Conservation (phyloP, 1,140 invertebrate genomes). For the Pachyrhynchus sulphureomaculatus region DNA sequence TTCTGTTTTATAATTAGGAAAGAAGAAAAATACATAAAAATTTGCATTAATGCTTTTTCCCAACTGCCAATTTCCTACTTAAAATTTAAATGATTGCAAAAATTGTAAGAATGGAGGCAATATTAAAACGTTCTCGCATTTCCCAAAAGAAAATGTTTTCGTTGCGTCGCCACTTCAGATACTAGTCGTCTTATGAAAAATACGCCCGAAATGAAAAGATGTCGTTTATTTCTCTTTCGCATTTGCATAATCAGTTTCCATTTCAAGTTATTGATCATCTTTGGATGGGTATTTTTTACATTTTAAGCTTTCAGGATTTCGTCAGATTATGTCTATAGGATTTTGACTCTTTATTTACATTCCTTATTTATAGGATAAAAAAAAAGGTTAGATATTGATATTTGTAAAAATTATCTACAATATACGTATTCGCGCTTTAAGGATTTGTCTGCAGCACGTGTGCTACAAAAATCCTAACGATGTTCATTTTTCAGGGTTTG, state of each 20-base stretch:
- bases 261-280: conserved; percentile 25
- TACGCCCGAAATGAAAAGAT: conserved; percentile 33
- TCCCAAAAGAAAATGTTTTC: conserved; percentile 21
- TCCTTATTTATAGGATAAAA: no score
- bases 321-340: no score
- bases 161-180: not conserved
- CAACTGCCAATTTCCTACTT: conserved; percentile 27
- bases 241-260: conserved; percentile 38
- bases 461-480: no score
- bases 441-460: no score
- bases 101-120: conserved; percentile 18
- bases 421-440: no score
- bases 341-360: no score
- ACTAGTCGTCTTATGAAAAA: conserved; percentile 31
- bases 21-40: conserved; percentile 27
- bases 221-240: conserved; percentile 28
- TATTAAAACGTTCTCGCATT: conserved; percentile 20
- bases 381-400: no score
- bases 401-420: no score
- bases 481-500: no score
- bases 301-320: no score
- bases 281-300: not conserved
- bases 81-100: conserved; percentile 29
- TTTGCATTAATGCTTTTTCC: conserved; percentile 28
- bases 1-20: conserved; percentile 23